These are phyloP conservation scores for Balaeniceps rex DNA, from an alignment of 2,113 vertebrate species.

Conservation along the genomic window DNA sequence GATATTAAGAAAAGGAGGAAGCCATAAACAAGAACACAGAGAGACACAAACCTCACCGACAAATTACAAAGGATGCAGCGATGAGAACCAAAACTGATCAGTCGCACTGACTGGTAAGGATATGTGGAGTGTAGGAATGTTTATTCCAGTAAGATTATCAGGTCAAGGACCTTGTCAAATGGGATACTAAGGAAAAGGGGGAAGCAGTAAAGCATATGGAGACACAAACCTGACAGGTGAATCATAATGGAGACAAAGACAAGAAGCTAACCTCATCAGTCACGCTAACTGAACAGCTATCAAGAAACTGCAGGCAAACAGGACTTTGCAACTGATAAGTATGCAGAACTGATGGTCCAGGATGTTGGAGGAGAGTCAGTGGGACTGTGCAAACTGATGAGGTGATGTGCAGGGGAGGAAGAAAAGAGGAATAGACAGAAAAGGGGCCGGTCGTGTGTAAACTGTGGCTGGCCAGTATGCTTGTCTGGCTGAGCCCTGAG, in stretches of 20 bases:
- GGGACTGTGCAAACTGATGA: not conserved
- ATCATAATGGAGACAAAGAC: not conserved
- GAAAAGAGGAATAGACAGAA: not conserved
- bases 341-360: not conserved
- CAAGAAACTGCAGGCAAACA: not conserved
- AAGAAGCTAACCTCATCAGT: not conserved
- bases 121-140: not conserved
- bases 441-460: accelerated
- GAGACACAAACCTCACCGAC: not conserved
- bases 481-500: not conserved
- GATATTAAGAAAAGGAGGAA: not conserved
- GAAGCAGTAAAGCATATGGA: not conserved
- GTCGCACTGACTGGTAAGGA: not conserved
- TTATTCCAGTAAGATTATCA: not conserved
- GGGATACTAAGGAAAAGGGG: not conserved
- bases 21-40: not conserved
- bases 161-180: not conserved
- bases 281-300: not conserved
- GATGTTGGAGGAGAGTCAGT: not conserved
- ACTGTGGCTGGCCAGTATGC: accelerated
- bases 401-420: not conserved
- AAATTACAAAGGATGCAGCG: not conserved
- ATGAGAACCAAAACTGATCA: not conserved
- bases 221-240: not conserved
- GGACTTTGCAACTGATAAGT: not conserved